Conservation (phyloP, 1,140 invertebrate genomes). For the Lucilia sericata region DNA sequence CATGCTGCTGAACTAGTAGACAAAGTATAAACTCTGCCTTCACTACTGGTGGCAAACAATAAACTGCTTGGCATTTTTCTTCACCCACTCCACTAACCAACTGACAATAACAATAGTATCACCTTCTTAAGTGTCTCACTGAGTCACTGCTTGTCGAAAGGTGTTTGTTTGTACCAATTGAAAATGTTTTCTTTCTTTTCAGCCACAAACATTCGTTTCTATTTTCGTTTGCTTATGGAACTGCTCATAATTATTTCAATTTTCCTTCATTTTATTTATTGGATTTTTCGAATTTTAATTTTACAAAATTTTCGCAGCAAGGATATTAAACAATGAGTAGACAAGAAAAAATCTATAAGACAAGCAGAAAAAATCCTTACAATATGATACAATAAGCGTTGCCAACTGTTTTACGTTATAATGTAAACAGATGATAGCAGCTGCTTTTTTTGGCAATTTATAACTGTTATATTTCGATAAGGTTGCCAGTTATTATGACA, state of each 20-base stretch:
- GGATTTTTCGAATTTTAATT: neutral
- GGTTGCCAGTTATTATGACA: too few relatives aligned
- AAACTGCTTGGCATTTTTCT: conserved; percentile 77
- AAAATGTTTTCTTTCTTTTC: neutral
- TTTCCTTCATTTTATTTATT: neutral
- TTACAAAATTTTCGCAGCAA: neutral
- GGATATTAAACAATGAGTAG: neutral
- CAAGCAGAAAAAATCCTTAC: neutral
- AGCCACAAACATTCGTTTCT: neutral
- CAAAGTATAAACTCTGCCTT: conserved; percentile 85
- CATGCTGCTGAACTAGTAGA: conserved; percentile 83
- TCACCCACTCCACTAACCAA: neutral
- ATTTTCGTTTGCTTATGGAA: neutral
- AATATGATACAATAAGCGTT: neutral
- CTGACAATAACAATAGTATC: neutral
- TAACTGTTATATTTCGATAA: too few relatives aligned
- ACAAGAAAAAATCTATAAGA: conserved; percentile 21
- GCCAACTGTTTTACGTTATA: neutral
- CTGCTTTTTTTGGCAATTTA: neutral
- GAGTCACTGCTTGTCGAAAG: neutral
- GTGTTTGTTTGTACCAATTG: neutral
- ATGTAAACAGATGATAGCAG: neutral
- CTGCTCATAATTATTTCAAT: neutral
- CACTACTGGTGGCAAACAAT: conserved; percentile 87
- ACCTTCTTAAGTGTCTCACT: neutral